Conservation (phyloP, 1,140 invertebrate genomes). For the Megathymus violae region DNA sequence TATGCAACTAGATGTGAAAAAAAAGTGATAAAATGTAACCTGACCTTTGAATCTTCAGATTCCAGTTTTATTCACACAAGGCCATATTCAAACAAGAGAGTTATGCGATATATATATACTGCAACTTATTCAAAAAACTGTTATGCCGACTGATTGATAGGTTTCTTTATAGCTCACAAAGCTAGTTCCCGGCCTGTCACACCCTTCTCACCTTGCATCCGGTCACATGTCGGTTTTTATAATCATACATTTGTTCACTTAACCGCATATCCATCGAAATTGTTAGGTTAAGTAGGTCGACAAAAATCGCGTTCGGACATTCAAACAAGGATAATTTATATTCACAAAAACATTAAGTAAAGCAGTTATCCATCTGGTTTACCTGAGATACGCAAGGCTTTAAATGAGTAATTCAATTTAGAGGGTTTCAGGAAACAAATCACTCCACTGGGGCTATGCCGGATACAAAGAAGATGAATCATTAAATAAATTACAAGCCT, state of each 20-base stretch:
- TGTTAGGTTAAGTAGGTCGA: constrained; percentile 3
- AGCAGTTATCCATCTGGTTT: constrained; percentile 14
- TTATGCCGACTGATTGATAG: constrained; percentile 33
- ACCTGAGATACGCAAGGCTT: constrained; percentile 10
- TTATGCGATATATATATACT: neutral
- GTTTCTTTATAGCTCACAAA: constrained; percentile 32
- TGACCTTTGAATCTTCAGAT: neutral
- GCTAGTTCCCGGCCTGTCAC: constrained; percentile 31
- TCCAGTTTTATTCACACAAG: neutral
- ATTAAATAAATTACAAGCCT: constrained; percentile 38
- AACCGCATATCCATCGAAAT: constrained; percentile 6
- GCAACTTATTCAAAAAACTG: constrained; percentile 26
- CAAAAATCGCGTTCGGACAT: neutral
- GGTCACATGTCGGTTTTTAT: constrained; percentile 27
- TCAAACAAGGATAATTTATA: constrained; percentile 18
- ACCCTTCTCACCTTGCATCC: constrained; percentile 34
- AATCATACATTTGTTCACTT: constrained; percentile 15
- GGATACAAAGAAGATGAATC: constrained; percentile 35
- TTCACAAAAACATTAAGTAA: neutral
- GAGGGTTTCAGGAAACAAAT: constrained; percentile 38
- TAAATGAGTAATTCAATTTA: constrained; percentile 35
- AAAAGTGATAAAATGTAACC: constrained; percentile 3
- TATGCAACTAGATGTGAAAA: constrained; percentile 89
- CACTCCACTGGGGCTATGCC: constrained; percentile 29
- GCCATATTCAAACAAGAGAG: neutral